These are phyloP conservation scores for Melanitta fusca DNA, from an alignment of 2,797 vertebrate genomes.

Conservation along the genomic window DNA sequence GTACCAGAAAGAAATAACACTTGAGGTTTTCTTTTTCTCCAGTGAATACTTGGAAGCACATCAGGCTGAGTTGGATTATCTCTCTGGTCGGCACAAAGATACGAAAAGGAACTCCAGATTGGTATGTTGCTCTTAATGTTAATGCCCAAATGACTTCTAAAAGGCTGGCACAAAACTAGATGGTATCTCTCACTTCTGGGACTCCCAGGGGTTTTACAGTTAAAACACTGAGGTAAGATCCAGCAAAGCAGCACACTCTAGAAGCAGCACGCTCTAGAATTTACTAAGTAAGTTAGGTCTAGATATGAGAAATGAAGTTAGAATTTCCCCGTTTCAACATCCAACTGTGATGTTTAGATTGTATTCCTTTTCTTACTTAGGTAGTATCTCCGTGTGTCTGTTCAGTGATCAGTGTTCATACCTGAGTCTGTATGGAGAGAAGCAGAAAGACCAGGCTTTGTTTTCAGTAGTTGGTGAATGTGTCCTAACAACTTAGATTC, in stretches of 20 bases:
- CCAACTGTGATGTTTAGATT: not conserved
- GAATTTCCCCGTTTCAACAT: not conserved
- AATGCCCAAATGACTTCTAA: not conserved
- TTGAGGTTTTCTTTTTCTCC: not conserved
- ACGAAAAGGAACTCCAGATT: slow-evolving; percentile 92
- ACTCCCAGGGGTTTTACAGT: not conserved
- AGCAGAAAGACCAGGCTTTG: not conserved
- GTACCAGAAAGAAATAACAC: not conserved
- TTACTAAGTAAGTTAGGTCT: not conserved
- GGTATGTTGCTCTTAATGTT: slow-evolving; percentile 80
- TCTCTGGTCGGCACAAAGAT: slow-evolving; percentile 89
- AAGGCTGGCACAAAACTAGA: not conserved
- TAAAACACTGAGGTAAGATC: not conserved
- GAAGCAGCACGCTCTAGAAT: not conserved
- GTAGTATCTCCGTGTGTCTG: not conserved
- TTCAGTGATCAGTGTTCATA: no score
- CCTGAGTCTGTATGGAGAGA: not conserved
- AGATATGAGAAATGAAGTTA: not conserved
- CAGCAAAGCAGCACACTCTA: not conserved
- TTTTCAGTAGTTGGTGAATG: not conserved
- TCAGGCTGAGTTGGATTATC: slow-evolving; percentile 91
- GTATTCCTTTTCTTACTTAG: not conserved
- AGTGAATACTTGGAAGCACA: slow-evolving; percentile 91
- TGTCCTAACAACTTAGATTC: not conserved
- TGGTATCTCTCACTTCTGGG: not conserved